These are phyloP conservation scores for Gerris lacustris DNA, from an alignment of 2,888 invertebrate genomes.

Conservation along the genomic window DNA sequence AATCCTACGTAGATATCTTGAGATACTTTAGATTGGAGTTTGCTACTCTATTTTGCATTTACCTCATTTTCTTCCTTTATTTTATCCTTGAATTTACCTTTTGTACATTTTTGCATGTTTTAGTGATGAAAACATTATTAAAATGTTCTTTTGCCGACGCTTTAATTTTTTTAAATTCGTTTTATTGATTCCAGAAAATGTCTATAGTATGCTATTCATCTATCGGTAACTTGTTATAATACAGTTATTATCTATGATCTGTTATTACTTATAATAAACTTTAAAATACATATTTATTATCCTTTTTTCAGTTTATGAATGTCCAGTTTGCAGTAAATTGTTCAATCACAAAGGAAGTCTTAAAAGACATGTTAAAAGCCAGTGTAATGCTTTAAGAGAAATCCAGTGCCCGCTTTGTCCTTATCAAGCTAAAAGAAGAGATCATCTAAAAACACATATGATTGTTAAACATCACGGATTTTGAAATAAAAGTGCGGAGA, in stretches of 20 bases:
- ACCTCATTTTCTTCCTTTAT: too few relatives aligned
- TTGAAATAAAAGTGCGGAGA: neutral
- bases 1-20: too few relatives aligned
- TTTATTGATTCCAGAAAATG: too few relatives aligned
- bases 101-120: too few relatives aligned
- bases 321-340: slow-evolving; percentile 30
- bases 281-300: slow-evolving; percentile 23
- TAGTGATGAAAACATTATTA: too few relatives aligned
- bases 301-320: too few relatives aligned
- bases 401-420: neutral
- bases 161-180: too few relatives aligned
- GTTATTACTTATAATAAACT: neutral
- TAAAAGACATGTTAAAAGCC: slow-evolving; percentile 7
- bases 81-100: too few relatives aligned
- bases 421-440: neutral
- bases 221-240: neutral
- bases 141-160: too few relatives aligned
- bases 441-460: neutral
- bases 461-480: neutral
- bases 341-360: slow-evolving; percentile 18
- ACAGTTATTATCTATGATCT: neutral
- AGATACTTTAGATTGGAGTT: too few relatives aligned
- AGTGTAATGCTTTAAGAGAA: neutral
- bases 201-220: too few relatives aligned
- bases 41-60: too few relatives aligned